Conservation (phyloP, 2,113 vertebrate genomes). For the Suricata suricatta region DNA sequence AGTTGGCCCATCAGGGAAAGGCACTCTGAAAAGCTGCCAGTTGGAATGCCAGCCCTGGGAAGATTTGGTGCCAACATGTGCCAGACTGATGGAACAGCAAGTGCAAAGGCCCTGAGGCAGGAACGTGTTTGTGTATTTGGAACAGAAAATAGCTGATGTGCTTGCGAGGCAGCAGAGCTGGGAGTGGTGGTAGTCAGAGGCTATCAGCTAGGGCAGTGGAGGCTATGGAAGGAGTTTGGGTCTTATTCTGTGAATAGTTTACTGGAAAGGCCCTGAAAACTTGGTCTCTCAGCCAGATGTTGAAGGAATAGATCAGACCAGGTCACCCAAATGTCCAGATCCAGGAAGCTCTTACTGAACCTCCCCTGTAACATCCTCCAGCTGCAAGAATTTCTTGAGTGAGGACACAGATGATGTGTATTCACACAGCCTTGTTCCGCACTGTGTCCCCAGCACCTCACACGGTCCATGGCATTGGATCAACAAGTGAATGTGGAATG, state of each 20-base stretch:
- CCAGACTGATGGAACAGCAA: background rate
- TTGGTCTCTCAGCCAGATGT: background rate
- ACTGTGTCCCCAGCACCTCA: background rate
- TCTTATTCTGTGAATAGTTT: background rate
- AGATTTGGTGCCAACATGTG: slow-evolving; percentile 1
- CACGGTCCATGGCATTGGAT: too few species aligned
- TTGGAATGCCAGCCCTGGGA: slow-evolving; percentile 17
- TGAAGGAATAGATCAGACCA: background rate
- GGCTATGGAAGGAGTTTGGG: background rate
- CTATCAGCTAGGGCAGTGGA: background rate
- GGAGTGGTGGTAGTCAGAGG: background rate
- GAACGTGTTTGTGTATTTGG: background rate
- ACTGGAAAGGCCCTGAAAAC: background rate
- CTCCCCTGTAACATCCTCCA: background rate
- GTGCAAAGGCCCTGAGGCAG: background rate
- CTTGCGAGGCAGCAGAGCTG: background rate
- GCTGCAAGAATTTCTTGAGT: background rate
- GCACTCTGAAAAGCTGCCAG: background rate
- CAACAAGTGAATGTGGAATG: background rate
- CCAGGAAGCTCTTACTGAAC: background rate
- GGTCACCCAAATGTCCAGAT: background rate
- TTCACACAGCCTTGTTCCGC: background rate
- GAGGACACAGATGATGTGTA: background rate
- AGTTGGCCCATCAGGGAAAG: background rate
- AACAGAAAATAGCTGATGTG: background rate